Conservation (phyloP, 2,888 invertebrate species). For the Polydrusus tereticollis region DNA sequence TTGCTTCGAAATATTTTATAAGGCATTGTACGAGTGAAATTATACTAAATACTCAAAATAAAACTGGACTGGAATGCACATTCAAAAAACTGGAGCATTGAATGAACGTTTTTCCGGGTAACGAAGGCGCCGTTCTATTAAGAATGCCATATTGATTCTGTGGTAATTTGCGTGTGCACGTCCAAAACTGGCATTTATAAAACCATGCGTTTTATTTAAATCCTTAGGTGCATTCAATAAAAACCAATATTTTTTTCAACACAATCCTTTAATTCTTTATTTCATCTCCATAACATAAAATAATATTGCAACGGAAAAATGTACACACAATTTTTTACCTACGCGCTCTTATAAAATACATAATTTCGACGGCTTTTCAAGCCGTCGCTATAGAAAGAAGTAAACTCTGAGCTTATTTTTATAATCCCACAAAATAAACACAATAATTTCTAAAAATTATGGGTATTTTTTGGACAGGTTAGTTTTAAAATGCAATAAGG, state of each 20-base stretch:
- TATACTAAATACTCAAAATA: background rate
- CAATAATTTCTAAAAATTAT: background rate
- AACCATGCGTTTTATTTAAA: too few relatives aligned
- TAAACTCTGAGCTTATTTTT: background rate
- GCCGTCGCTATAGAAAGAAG: background rate
- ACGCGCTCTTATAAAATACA: constrained; percentile 7
- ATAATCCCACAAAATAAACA: constrained; percentile 10
- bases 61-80: background rate
- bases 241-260: background rate
- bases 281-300: constrained; percentile 9
- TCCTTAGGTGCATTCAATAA: background rate
- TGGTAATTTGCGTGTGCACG: too few relatives aligned
- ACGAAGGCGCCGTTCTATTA: too few relatives aligned
- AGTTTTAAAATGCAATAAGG: too few relatives aligned
- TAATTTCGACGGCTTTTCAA: background rate
- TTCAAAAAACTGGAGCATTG: background rate
- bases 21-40: background rate
- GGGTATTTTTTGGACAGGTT: background rate
- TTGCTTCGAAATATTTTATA: background rate
- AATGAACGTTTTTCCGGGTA: too few relatives aligned
- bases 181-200: too few relatives aligned
- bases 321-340: background rate
- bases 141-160: too few relatives aligned
- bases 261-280: constrained; percentile 6
- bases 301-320: constrained; percentile 25